Percentiles rank a stretch among this genome's conserved stretches.
Conservation (phyloP, 2,888 invertebrate species). For the Carpatolechia fugitivella region DNA sequence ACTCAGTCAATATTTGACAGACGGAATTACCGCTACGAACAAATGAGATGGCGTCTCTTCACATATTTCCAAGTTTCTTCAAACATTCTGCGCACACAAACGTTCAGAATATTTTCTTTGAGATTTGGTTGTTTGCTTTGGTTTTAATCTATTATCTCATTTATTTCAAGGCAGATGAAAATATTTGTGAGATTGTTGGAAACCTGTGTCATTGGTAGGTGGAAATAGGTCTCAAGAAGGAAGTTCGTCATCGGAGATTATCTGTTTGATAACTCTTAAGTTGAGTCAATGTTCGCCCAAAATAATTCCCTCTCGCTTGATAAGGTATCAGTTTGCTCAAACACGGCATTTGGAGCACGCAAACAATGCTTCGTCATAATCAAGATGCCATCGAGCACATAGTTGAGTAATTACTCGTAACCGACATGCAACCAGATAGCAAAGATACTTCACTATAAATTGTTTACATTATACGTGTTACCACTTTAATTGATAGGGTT, state of each 20-base stretch:
- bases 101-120: slow-evolving; percentile 10
- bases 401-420: slow-evolving; percentile 7
- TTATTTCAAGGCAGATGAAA: background rate
- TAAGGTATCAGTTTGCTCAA: slow-evolving; percentile 59
- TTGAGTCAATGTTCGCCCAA: slow-evolving; percentile 68
- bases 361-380: slow-evolving; percentile 65
- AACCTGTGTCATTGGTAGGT: slow-evolving; percentile 41
- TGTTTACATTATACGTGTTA: background rate
- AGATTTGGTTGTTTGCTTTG: slow-evolving; percentile 1
- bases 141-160: slow-evolving; percentile 2
- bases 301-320: slow-evolving; percentile 66
- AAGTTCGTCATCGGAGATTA: slow-evolving; percentile 51
- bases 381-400: slow-evolving; percentile 43
- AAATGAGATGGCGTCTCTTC: slow-evolving; percentile 61
- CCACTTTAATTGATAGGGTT: background rate
- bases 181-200: slow-evolving; percentile 31
- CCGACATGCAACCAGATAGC: slow-evolving; percentile 2
- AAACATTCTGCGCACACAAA: slow-evolving; percentile 33
- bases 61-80: slow-evolving; percentile 50
- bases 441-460: background rate
- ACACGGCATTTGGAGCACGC: slow-evolving; percentile 70
- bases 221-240: slow-evolving; percentile 40
- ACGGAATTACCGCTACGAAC: slow-evolving; percentile 73
- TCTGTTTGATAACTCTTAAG: slow-evolving; percentile 54
- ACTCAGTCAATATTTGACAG: slow-evolving; percentile 72